Percentiles rank a stretch among this genome's conserved stretches.
Evolutionary conservation across 1,140 invertebrate genomes (phyloP).

Genomic region (Drosophila micromelanica): DNA sequence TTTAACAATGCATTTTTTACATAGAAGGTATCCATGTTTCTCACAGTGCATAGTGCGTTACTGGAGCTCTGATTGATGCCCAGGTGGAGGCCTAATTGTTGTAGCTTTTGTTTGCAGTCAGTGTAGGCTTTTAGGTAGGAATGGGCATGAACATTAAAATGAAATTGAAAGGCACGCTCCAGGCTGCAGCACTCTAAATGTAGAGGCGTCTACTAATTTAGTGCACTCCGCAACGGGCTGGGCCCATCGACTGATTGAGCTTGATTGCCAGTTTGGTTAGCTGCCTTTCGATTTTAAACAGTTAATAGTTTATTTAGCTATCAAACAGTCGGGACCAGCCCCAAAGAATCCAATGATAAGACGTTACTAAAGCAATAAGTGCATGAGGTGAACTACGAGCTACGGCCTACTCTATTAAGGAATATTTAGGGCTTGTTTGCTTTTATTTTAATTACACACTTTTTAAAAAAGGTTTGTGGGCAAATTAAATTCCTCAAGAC

Average conservation of each 20-base stretch:
- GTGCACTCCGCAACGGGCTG: constrained; percentile 39
- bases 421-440: neutral
- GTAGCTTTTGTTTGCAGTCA: constrained; percentile 53
- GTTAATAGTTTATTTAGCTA: constrained; percentile 81
- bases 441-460: too few relatives aligned
- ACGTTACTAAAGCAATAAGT: constrained; percentile 7
- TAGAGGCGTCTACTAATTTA: constrained; percentile 74
- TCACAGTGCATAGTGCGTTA: constrained; percentile 30
- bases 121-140: constrained; percentile 20
- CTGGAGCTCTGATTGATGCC: constrained; percentile 59
- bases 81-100: constrained; percentile 57
- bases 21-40: neutral
- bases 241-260: constrained; percentile 40
- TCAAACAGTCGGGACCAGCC: constrained; percentile 14
- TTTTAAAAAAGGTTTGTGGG: too few relatives aligned
- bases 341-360: neutral
- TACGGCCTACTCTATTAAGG: neutral
- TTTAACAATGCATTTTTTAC: too few relatives aligned
- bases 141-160: constrained; percentile 47
- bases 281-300: constrained; percentile 70
- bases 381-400: neutral
- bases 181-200: constrained; percentile 46
- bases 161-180: constrained; percentile 68
- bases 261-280: constrained; percentile 66
- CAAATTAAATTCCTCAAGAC: too few relatives aligned